Evolutionary conservation across 1,140 invertebrate genomes (phyloP).

Genomic region (Hylaeus volcanicus): DNA sequence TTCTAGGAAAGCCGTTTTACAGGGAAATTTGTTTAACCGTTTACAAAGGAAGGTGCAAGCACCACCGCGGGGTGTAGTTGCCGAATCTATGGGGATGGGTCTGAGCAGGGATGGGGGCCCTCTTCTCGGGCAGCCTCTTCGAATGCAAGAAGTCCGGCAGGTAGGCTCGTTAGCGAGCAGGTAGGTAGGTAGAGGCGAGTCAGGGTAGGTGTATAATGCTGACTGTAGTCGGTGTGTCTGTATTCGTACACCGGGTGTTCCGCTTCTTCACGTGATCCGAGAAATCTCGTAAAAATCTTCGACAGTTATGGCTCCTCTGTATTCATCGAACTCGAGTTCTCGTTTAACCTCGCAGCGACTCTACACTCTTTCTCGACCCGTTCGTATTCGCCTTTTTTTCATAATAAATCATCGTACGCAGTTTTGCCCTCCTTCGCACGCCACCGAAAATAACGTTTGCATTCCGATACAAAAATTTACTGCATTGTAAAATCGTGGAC

Average conservation of each 20-base stretch:
- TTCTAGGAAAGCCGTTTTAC: conserved; percentile 68
- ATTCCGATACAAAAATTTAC: no score
- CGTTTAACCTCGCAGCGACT: background rate
- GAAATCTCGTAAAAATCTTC: conserved; percentile 29
- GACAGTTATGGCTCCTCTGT: background rate
- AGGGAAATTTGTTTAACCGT: conserved; percentile 74
- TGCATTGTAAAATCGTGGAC: no score
- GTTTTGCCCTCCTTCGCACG: no score
- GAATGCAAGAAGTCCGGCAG: conserved; percentile 78
- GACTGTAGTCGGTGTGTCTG: conserved; percentile 71
- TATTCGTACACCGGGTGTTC: conserved; percentile 74
- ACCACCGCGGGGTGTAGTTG: conserved; percentile 63
- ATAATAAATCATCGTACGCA: no score
- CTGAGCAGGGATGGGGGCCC: conserved; percentile 34
- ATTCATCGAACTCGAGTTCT: background rate
- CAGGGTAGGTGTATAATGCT: conserved; percentile 76
- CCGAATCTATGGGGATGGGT: conserved; percentile 51
- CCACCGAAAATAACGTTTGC: no score
- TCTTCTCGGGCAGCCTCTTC: conserved; percentile 61
- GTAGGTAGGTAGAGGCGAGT: conserved; percentile 73
- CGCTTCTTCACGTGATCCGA: background rate
- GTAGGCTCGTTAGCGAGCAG: conserved; percentile 80
- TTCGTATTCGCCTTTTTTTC: no score
- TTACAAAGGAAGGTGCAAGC: conserved; percentile 69
- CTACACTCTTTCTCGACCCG: no score